Base-by-base conservation (phyloP, 2,888 invertebrate genomes). In the Melieria picta region DNA sequence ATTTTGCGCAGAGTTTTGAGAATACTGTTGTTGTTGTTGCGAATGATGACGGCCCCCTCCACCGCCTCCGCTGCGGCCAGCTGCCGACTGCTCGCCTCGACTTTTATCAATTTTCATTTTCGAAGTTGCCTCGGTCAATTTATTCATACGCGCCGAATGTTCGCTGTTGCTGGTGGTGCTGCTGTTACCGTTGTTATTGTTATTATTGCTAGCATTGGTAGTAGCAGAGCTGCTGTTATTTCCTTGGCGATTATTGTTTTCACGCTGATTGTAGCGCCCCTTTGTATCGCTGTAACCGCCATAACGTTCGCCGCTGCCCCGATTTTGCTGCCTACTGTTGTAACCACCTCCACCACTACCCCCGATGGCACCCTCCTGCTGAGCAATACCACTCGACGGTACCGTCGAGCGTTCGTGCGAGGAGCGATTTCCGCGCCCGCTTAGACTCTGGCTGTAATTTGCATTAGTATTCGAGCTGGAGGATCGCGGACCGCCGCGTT, bases 11-110 rank as follows among this genome's bases (percentile, higher is more conserved):
- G 69, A 45, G 62, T 42, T 74, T 9, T 63, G 71, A 5, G 75
- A 76, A 87, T 88, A 74, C 86, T 86, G 52, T 86, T 78, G 79
- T 5, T 77, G 77, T 10, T 68, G 62, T 5, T 75, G 77, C 4
- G 75, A 75, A 11, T 76, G 77, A 7, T 46, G 43, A 43, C 43
- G 56, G 10, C 11, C 9, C 45, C 60, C 52, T 11, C 11, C 65
- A 55, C 52, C 52, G 74, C 42, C 69, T 66, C 9, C 48, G 50
- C 10, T 63, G 64, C 30, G 55, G 62, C 69, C 42, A 16, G 6
- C 42, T 69, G 75, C 3, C 64, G 74, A 7, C 74, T 69, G 11
- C 72, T 65, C 76, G 30, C 81, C 77, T 13, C 69, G 72, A n/a
- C 74, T 70, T 5, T 52, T 7, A 47, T 76, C 79, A 72, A 80